Conservation (phyloP, 2,797 vertebrate genomes). For the Dermochelys coriacea region DNA sequence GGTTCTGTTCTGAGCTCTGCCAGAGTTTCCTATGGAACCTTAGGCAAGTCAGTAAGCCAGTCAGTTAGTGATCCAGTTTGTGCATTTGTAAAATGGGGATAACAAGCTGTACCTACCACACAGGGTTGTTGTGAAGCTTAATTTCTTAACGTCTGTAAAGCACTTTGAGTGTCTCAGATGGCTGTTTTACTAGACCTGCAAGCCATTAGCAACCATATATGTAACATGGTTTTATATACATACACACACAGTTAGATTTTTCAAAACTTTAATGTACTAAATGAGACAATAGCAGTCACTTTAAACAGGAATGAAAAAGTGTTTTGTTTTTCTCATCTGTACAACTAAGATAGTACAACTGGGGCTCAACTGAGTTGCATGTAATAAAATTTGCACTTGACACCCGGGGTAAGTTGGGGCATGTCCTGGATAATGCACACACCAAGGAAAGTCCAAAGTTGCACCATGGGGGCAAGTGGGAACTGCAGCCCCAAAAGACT, state of each 20-base stretch:
- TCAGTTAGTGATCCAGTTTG: background rate
- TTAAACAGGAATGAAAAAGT: background rate
- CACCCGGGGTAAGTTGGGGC: background rate
- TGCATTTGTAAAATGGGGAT: background rate
- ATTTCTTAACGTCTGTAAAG: background rate
- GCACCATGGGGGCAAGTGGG: background rate
- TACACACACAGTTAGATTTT: background rate
- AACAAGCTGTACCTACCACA: background rate
- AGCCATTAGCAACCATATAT: background rate
- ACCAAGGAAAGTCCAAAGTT: background rate
- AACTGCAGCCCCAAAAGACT: background rate
- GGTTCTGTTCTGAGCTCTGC: accelerated
- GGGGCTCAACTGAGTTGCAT: background rate
- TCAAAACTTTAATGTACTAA: accelerated
- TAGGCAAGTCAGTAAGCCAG: background rate
- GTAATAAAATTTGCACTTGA: background rate
- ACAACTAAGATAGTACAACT: background rate
- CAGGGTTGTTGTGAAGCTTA: background rate
- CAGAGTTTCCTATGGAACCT: background rate
- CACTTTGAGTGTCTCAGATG: background rate
- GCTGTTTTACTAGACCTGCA: background rate
- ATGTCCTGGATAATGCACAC: background rate
- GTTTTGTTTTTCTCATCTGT: background rate
- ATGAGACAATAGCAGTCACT: background rate
- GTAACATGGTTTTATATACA: background rate